Evolutionary conservation across 2,797 vertebrate species (phyloP).

Genomic region (Enteromius trimaculatus): DNA sequence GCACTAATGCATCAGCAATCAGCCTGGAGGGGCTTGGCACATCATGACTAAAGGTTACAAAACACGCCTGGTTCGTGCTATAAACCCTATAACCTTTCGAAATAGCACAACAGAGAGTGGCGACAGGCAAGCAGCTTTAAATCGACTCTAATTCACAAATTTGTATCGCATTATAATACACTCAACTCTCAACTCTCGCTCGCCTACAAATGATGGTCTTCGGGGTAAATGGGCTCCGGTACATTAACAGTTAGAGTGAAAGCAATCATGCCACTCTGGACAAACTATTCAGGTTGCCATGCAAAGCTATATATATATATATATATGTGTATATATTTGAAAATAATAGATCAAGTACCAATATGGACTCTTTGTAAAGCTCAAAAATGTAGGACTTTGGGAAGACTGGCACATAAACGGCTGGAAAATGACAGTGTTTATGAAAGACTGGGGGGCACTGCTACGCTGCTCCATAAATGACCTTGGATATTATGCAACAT

Average conservation of each 20-base stretch:
- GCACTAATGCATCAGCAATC: constrained; percentile 54
- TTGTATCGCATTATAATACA: constrained; percentile 40
- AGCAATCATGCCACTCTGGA: constrained; percentile 46
- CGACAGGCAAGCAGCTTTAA: constrained; percentile 42
- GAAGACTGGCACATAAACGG: constrained; percentile 37
- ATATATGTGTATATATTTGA: constrained; percentile 23
- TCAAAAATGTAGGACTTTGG: constrained; percentile 24
- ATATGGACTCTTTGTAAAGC: constrained; percentile 15
- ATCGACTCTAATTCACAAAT: constrained; percentile 50
- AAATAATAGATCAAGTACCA: constrained; percentile 37
- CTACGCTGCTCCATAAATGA: constrained; percentile 10
- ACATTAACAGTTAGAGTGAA: constrained; percentile 50
- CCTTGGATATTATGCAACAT: constrained; percentile 27
- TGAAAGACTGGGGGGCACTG: constrained; percentile 12
- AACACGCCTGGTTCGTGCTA: constrained; percentile 35
- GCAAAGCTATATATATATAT: constrained; percentile 18
- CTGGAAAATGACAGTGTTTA: constrained; percentile 45
- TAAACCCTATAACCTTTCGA: constrained; percentile 51
- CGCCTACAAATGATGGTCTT: constrained; percentile 48
- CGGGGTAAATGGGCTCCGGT: constrained; percentile 29
- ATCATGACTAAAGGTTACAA: constrained; percentile 58
- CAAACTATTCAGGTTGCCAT: constrained; percentile 42
- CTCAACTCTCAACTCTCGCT: constrained; percentile 28
- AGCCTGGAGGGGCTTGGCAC: constrained; percentile 56
- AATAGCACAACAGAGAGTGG: constrained; percentile 39